Conservation (phyloP, 2,888 invertebrate species). For the Galerucella calmariensis region DNA sequence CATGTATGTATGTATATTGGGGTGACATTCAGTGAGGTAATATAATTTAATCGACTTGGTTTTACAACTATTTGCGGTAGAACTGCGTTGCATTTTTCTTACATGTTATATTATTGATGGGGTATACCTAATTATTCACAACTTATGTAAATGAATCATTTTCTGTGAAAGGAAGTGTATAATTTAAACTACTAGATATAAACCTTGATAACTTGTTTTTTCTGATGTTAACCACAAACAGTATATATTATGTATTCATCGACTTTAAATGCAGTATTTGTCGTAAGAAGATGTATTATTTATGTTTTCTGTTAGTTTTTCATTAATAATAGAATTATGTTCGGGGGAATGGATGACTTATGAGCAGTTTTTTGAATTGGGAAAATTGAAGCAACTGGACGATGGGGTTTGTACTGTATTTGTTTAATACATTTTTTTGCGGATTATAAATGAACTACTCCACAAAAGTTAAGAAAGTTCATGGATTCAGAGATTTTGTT, state of each 20-base stretch:
- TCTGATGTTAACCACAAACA: neutral
- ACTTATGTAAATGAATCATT: neutral
- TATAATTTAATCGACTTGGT: too few relatives aligned
- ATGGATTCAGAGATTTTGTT: too few relatives aligned
- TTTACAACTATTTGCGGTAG: too few relatives aligned
- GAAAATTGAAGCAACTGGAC: neutral
- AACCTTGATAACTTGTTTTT: neutral
- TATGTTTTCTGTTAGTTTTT: neutral
- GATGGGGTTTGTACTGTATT: neutral
- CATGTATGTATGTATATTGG: too few relatives aligned
- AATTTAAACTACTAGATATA: neutral
- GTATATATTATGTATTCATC: neutral
- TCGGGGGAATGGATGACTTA: constrained; percentile 36
- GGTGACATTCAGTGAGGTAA: too few relatives aligned
- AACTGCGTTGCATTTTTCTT: too few relatives aligned
- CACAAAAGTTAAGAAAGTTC: too few relatives aligned
- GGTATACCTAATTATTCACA: neutral
- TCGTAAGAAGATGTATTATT: neutral
- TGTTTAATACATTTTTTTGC: too few relatives aligned
- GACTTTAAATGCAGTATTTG: neutral
- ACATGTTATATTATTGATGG: too few relatives aligned
- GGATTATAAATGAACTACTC: too few relatives aligned
- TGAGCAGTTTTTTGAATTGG: constrained; percentile 28
- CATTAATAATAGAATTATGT: neutral
- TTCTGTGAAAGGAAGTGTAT: too few relatives aligned